phyloP scores from a whole-genome alignment of 2,888 invertebrate species.

The Myathropa florea region DNA sequence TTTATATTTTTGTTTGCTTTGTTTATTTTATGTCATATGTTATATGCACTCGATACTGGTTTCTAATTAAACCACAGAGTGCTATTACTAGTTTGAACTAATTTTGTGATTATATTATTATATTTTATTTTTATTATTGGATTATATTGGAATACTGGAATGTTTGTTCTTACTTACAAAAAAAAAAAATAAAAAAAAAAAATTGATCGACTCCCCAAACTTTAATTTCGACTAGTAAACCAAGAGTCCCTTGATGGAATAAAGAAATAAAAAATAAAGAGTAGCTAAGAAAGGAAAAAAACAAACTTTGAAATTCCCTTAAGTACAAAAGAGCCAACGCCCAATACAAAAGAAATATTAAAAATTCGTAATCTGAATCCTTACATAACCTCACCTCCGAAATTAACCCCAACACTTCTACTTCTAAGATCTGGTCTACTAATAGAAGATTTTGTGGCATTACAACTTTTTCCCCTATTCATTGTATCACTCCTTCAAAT shows the following conservation, averaged over 20 bases:
- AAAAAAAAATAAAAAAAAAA: no score
- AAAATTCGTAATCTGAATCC: slow-evolving; percentile 7
- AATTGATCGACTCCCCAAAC: slow-evolving; percentile 47
- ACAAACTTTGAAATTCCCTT: background rate
- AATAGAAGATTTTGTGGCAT: background rate
- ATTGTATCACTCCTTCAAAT: background rate
- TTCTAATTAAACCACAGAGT: no score
- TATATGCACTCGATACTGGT: no score
- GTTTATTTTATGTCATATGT: no score
- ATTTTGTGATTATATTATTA: no score
- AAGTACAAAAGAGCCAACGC: slow-evolving; percentile 20
- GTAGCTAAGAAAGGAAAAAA: slow-evolving; percentile 9
- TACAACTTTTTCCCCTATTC: background rate
- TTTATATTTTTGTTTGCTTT: no score
- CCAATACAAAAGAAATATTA: slow-evolving; percentile 32
- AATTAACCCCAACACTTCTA: slow-evolving; percentile 17
- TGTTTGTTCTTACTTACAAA: no score
- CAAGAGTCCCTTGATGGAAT: slow-evolving; percentile 40
- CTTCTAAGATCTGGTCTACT: background rate
- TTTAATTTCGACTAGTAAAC: background rate
- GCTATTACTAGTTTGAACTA: no score
- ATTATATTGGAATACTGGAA: no score
- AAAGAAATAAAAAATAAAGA: slow-evolving; percentile 2
- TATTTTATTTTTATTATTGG: no score
- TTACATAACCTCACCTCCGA: slow-evolving; percentile 9